A percentile compares a stretch with the other conserved stretches of the same genome.
phyloP scores from a whole-genome alignment of 2,888 invertebrate genomes.

The Drosophila neotestacea region DNA sequence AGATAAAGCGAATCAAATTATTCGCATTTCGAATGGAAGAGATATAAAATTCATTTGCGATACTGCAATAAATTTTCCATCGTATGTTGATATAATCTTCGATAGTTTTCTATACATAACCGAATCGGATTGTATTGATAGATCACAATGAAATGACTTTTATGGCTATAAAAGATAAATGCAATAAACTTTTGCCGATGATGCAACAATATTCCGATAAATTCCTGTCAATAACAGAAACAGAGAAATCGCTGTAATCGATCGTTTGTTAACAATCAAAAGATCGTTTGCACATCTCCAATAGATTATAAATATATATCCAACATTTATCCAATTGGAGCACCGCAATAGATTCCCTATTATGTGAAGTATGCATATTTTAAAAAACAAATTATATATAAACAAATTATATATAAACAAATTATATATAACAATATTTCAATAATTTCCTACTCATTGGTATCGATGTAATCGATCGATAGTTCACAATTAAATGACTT shows the following conservation, averaged over 20 bases:
- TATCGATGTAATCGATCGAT: slow-evolving; percentile 4
- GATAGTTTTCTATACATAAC: not conserved
- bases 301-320: no score
- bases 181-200: no score
- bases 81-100: not conserved
- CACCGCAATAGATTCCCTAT: not conserved
- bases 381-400: not conserved
- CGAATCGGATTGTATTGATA: not conserved
- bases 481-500: slow-evolving; percentile 25
- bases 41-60: not conserved
- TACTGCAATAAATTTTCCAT: not conserved
- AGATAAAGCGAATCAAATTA: not conserved
- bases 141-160: not conserved
- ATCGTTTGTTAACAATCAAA: no score
- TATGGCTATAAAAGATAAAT: no score
- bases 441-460: not conserved
- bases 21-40: not conserved
- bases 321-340: no score
- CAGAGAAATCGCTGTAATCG: no score
- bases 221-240: no score
- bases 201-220: no score
- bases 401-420: not conserved
- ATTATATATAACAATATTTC: not conserved
- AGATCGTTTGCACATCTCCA: no score
- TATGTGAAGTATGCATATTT: not conserved